Base-by-base conservation (phyloP, 2,113 vertebrate genomes). In the Chunga burmeisteri region DNA sequence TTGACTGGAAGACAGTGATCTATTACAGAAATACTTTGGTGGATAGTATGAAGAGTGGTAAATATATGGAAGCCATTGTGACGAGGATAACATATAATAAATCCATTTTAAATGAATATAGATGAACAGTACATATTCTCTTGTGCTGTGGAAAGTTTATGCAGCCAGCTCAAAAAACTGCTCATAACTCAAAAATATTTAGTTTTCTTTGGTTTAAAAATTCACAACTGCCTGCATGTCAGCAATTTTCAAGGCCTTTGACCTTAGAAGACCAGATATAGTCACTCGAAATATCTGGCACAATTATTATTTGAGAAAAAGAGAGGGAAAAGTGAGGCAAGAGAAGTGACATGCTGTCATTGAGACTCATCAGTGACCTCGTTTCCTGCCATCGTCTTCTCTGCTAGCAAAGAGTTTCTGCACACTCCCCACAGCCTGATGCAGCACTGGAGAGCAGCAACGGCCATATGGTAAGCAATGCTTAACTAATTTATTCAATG, bases 1-100 rank as follows among this genome's bases (percentile, higher is more conserved):
- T 94, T 96, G 90, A 83, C 83, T 92, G 22, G 84, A 92, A 93
- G 88, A 88, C 65, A 93, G 87, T 91, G 81, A 86, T 95, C 77
- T 92, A 94, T 55, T 88, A 72, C 38, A 59, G 40, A 86, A 93
- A 93, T 81, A 90, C 95, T 93, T 92, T 71, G 65, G 61, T 78
- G 68, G 32, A n/a, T 78, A 74, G 21, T 38, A 55, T 61, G 80
- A 92, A 77, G 30, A 78, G 27, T 32, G 17, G 47, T 84, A 91
- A 92, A 93, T 94, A 86, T 81, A 88, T 81, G 30, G 44, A 72
- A 94, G 68, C 16, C 68, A 89, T 71, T 95, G 68, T 81, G 75
- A 86, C 72, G 92, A 86, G 46, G 59, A 88, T 81, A 93, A 81
- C n/a, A 42, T 71, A 70, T 21, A 77, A 91, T 86, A 96, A 96